A percentile compares a stretch with the other conserved stretches of the same genome.
phyloP scores from a whole-genome alignment of 2,888 invertebrate species.

The Netelia inedita region DNA sequence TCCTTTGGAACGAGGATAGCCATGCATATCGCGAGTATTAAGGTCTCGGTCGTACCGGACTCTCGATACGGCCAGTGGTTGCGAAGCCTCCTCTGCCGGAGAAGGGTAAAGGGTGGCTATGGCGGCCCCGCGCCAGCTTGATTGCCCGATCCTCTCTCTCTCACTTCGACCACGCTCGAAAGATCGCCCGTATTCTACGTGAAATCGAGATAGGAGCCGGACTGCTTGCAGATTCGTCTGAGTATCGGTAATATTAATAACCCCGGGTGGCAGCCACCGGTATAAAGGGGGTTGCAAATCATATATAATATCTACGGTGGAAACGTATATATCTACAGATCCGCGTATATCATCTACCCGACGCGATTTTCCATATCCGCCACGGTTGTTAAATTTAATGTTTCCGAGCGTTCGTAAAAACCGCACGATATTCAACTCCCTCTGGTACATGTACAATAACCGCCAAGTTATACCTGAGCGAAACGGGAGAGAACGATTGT shows the following conservation, averaged over 20 bases:
- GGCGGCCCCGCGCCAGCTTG: slow-evolving; percentile 18
- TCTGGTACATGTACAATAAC: slow-evolving; percentile 28
- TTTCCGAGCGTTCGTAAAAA: slow-evolving; percentile 75
- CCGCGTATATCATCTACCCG: slow-evolving; percentile 32
- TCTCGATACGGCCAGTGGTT: slow-evolving; percentile 40
- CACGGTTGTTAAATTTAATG: slow-evolving; percentile 77
- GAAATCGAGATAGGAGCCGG: slow-evolving; percentile 3
- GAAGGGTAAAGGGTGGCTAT: slow-evolving; percentile 23
- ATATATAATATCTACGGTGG: neutral
- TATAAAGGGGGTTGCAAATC: neutral
- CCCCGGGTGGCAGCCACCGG: slow-evolving; percentile 33
- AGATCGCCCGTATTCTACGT: slow-evolving; percentile 18
- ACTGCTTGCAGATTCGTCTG: slow-evolving; percentile 53
- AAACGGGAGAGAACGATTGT: slow-evolving; percentile 47
- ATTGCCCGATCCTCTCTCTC: slow-evolving; percentile 24
- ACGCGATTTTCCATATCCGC: slow-evolving; percentile 26
- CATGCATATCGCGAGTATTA: slow-evolving; percentile 39
- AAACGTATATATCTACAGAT: neutral
- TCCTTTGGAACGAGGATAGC: slow-evolving; percentile 54
- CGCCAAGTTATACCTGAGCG: slow-evolving; percentile 26
- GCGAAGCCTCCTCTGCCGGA: neutral
- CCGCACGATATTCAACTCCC: slow-evolving; percentile 33
- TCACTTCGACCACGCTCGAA: neutral
- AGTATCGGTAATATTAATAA: slow-evolving; percentile 76
- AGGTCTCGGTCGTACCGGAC: slow-evolving; percentile 50